Percentiles rank a stretch among this genome's conserved stretches.
Evolutionary conservation across 2,797 vertebrate species (phyloP).

Genomic region (Amniataba percoides): DNA sequence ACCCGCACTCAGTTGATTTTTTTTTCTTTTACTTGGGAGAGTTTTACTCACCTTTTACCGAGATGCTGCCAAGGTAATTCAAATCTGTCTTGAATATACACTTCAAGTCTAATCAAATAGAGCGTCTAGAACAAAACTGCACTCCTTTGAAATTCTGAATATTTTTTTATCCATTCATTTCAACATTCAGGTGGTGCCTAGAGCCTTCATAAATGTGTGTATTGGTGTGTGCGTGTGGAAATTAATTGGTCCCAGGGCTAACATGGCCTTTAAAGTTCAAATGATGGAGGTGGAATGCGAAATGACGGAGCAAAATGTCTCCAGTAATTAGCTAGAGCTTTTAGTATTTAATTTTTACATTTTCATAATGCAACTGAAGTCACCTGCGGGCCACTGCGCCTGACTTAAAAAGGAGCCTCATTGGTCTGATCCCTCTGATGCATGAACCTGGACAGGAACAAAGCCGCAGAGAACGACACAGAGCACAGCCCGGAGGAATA

Average conservation of each 20-base stretch:
- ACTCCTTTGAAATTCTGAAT: not conserved
- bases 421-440: conserved; percentile 27
- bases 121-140: not conserved
- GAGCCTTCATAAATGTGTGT: conserved; percentile 5
- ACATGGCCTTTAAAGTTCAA: conserved; percentile 58
- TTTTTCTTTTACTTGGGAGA: conserved; percentile 26
- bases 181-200: conserved; percentile 1
- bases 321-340: conserved; percentile 41
- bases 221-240: conserved; percentile 7
- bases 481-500: not conserved
- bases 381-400: conserved; percentile 21
- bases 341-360: conserved; percentile 35
- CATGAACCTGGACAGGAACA: conserved; percentile 28
- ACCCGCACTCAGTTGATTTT: conserved; percentile 14
- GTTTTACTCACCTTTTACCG: conserved; percentile 26
- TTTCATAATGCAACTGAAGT: conserved; percentile 35
- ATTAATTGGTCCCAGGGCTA: conserved; percentile 43
- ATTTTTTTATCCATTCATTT: not conserved
- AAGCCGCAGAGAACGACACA: conserved; percentile 13
- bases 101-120: not conserved
- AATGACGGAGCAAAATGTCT: conserved; percentile 40
- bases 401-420: conserved; percentile 14
- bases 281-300: conserved; percentile 38
- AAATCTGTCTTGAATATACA: conserved; percentile 27
- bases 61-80: conserved; percentile 15